phyloP scores from a whole-genome alignment of 2,797 vertebrate genomes.

The Crenuchus spilurus region DNA sequence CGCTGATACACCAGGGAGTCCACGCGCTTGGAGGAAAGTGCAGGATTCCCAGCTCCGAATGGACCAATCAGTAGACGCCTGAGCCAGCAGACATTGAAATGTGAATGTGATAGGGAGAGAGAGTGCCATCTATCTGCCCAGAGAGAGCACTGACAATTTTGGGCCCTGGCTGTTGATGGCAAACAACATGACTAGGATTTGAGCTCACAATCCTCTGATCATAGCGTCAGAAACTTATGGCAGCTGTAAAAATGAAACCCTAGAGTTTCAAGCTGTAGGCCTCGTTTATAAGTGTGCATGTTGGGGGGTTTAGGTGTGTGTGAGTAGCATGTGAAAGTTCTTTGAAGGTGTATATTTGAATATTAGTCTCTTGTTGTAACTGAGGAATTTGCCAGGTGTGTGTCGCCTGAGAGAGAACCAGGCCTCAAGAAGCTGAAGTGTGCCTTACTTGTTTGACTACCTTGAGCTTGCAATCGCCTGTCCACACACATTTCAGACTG shows the following conservation, averaged over 20 bases:
- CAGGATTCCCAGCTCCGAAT: too few species aligned
- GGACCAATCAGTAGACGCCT: too few species aligned
- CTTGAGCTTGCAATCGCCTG: background rate
- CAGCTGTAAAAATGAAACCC: background rate
- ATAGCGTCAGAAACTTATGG: background rate
- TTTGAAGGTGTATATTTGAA: background rate
- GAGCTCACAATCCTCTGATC: too few species aligned
- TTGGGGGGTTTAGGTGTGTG: background rate
- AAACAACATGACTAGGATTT: too few species aligned
- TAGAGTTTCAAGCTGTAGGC: background rate
- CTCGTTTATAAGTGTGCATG: background rate
- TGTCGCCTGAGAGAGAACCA: background rate
- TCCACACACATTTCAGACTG: background rate
- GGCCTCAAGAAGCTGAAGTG: background rate
- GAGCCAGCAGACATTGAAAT: too few species aligned
- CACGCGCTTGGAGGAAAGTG: too few species aligned
- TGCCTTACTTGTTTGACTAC: constrained; percentile 17
- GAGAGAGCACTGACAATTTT: too few species aligned
- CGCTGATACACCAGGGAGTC: too few species aligned
- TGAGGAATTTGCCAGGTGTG: background rate
- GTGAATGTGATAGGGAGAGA: too few species aligned
- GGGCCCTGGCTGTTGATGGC: too few species aligned
- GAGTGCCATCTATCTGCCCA: too few species aligned
- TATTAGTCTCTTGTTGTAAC: background rate
- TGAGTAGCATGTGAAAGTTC: too few species aligned